Conservation (phyloP, 2,888 invertebrate genomes). For the Drosophila kanekoi region DNA sequence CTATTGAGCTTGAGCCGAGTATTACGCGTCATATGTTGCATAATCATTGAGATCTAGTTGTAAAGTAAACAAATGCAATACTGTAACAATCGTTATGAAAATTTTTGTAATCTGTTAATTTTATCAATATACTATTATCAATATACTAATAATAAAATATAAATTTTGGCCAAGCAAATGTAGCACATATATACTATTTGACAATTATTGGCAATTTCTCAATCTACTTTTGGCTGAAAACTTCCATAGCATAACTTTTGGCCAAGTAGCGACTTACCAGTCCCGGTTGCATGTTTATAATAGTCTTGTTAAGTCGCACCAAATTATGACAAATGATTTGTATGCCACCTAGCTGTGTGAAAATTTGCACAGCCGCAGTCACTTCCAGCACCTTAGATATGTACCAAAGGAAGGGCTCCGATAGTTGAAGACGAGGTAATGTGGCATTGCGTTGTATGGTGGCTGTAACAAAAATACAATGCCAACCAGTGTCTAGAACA, state of each 20-base stretch:
- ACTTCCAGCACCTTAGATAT: conserved; percentile 92
- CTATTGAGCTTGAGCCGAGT: conserved; percentile 84
- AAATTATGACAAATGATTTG: conserved; percentile 92
- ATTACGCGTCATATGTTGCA: conserved; percentile 88
- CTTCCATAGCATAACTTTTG: neutral
- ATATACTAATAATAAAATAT: neutral
- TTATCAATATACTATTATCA: neutral
- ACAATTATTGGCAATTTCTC: neutral
- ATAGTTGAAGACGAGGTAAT: conserved; percentile 87
- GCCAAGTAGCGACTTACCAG: conserved; percentile 85
- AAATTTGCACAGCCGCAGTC: conserved; percentile 90
- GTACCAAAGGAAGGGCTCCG: conserved; percentile 94
- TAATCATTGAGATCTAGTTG: conserved; percentile 85
- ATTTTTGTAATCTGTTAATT: neutral
- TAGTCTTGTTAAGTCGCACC: conserved; percentile 90
- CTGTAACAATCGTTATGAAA: neutral
- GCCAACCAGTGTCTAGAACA: neutral
- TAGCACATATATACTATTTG: too few relatives aligned
- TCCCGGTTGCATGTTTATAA: conserved; percentile 89
- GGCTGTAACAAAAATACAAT: conserved; percentile 51
- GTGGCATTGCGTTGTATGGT: conserved; percentile 82
- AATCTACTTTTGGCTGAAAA: neutral
- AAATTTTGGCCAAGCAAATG: too few relatives aligned
- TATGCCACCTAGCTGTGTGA: conserved; percentile 91
- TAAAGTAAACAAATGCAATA: neutral